Conservation (phyloP, 2,113 vertebrate species). For the Ranitomeya variabilis region DNA sequence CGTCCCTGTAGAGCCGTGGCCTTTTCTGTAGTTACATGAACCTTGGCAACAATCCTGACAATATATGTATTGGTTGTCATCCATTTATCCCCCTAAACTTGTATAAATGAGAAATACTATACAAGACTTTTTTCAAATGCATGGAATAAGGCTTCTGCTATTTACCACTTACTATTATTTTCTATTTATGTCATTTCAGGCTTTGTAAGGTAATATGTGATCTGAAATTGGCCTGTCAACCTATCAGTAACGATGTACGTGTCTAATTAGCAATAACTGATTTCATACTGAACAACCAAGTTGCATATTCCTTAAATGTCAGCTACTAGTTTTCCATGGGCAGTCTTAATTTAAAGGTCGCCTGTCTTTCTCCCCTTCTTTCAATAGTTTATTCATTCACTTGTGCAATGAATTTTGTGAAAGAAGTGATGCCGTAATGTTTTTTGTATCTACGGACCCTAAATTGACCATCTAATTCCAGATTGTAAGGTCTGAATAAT, state of each 20-base stretch:
- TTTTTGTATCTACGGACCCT: not conserved
- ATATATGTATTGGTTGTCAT: not conserved
- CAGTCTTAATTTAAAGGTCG: constrained; percentile 30
- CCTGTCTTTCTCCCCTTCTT: not conserved
- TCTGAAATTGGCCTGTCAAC: not conserved
- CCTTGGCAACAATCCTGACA: not conserved
- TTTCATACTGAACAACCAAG: not conserved
- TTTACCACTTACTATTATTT: no score
- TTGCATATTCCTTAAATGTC: constrained; percentile 27
- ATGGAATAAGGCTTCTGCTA: no score
- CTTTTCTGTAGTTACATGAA: not conserved
- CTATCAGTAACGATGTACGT: not conserved
- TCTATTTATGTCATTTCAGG: not conserved
- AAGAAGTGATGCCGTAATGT: not conserved
- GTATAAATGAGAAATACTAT: no score
- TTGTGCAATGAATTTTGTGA: not conserved
- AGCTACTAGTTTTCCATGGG: not conserved
- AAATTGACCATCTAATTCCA: not conserved
- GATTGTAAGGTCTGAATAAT: not conserved
- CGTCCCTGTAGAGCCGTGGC: not conserved
- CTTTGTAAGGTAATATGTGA: not conserved
- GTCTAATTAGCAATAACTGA: not conserved
- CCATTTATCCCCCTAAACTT: not conserved
- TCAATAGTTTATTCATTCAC: not conserved
- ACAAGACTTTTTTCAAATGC: no score